A percentile compares a stretch with the other conserved stretches of the same genome.
Conservation (phyloP, 2,888 invertebrate species). For the Catocala fraxini region DNA sequence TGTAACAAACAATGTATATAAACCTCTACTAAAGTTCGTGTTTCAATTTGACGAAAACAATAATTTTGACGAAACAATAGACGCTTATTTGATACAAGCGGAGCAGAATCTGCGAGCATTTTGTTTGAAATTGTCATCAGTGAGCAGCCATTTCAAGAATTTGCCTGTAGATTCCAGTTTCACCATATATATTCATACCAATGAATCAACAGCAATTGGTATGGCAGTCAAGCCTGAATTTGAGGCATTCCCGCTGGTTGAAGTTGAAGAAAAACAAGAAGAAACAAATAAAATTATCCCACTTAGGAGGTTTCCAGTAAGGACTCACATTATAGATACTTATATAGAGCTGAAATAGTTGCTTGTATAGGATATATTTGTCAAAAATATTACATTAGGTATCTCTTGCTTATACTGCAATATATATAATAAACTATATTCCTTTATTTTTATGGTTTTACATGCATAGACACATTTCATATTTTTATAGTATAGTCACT, state of each 20-base stretch:
- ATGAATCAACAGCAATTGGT: slow-evolving; percentile 86
- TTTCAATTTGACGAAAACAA: slow-evolving; percentile 71
- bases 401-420: background rate
- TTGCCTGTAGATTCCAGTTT: slow-evolving; percentile 88
- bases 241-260: slow-evolving; percentile 79
- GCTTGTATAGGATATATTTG: background rate
- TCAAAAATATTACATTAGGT: background rate
- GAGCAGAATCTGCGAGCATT: slow-evolving; percentile 89
- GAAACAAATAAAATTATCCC: slow-evolving; percentile 69
- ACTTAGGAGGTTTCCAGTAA: slow-evolving; percentile 68
- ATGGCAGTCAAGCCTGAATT: slow-evolving; percentile 85
- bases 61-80: slow-evolving; percentile 71
- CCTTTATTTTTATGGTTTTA: too few species aligned
- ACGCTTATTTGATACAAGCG: slow-evolving; percentile 88
- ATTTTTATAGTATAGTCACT: too few species aligned
- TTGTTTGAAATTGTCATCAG: slow-evolving; percentile 86
- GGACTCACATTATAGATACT: slow-evolving; percentile 68
- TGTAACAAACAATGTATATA: slow-evolving; percentile 68
- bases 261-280: slow-evolving; percentile 59
- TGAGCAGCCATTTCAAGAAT: slow-evolving; percentile 78
- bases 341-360: slow-evolving; percentile 67
- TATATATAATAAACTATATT: too few species aligned
- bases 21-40: slow-evolving; percentile 67
- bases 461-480: too few species aligned
- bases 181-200: slow-evolving; percentile 88